Evolutionary conservation across 2,888 invertebrate species (phyloP).

Genomic region (Stratiomys singularior): DNA sequence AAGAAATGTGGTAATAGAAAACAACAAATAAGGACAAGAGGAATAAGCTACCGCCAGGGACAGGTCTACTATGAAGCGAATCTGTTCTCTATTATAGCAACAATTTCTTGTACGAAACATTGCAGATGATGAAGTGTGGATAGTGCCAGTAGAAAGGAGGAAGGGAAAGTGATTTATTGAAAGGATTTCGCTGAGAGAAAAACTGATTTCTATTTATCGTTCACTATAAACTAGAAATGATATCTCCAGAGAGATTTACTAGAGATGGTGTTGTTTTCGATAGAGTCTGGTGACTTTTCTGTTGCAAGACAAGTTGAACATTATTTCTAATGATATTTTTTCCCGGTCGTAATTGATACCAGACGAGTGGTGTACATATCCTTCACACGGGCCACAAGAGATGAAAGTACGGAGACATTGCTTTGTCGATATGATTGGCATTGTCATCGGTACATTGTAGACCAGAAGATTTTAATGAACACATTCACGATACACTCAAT

Average conservation of each 20-base stretch:
- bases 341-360: slow-evolving; percentile 4
- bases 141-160: neutral
- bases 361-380: neutral
- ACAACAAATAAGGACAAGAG: slow-evolving; percentile 11
- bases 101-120: neutral
- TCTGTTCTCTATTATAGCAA: slow-evolving; percentile 28
- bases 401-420: neutral
- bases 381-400: too few species aligned
- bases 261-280: neutral
- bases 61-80: slow-evolving; percentile 3
- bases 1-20: slow-evolving; percentile 34
- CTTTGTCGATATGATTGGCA: neutral
- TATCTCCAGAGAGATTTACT: slow-evolving; percentile 20
- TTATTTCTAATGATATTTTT: slow-evolving; percentile 34
- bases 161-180: slow-evolving; percentile 41
- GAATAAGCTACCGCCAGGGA: neutral
- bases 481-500: neutral
- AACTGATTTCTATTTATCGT: slow-evolving; percentile 35
- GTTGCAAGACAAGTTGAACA: slow-evolving; percentile 10
- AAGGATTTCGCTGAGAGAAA: slow-evolving; percentile 26
- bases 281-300: slow-evolving; percentile 5
- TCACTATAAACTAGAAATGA: slow-evolving; percentile 17
- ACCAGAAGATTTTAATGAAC: neutral
- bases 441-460: neutral
- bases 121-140: neutral